Evolutionary conservation across 2,113 vertebrate species (phyloP).

Genomic region (Orycteropus afer): DNA sequence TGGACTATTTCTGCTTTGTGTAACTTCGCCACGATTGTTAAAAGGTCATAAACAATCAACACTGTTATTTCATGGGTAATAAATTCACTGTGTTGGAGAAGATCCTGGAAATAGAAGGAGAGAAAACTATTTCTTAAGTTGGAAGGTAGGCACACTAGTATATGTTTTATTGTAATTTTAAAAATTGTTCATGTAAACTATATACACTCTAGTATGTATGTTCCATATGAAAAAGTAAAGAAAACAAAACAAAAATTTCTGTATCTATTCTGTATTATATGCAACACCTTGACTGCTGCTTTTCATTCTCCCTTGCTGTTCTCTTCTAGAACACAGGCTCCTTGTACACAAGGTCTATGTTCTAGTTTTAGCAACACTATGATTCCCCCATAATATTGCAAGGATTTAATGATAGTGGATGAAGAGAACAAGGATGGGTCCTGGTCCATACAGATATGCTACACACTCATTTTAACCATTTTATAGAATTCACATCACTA

Average conservation of each 20-base stretch:
- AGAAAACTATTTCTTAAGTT: neutral
- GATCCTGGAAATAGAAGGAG: conserved; percentile 80
- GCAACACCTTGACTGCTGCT: neutral
- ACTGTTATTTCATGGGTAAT: conserved; percentile 78
- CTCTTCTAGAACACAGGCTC: neutral
- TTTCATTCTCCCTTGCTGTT: neutral
- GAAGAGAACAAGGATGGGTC: neutral
- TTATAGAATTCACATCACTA: conserved; percentile 18
- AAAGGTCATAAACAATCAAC: conserved; percentile 83
- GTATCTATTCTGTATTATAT: neutral
- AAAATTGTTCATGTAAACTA: neutral
- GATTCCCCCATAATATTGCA: neutral
- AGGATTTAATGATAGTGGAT: conserved; percentile 21
- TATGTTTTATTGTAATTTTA: neutral
- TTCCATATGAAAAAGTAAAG: neutral
- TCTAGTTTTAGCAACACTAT: neutral
- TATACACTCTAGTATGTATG: neutral
- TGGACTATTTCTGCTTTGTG: conserved; percentile 90
- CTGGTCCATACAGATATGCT: neutral
- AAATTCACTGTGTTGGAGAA: conserved; percentile 78
- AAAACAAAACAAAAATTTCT: neutral
- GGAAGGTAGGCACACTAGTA: neutral
- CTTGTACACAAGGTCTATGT: neutral
- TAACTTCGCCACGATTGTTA: conserved; percentile 88
- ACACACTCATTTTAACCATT: conserved; percentile 29